Conservation (phyloP, 2,113 vertebrate species). For the Axis porcinus region DNA sequence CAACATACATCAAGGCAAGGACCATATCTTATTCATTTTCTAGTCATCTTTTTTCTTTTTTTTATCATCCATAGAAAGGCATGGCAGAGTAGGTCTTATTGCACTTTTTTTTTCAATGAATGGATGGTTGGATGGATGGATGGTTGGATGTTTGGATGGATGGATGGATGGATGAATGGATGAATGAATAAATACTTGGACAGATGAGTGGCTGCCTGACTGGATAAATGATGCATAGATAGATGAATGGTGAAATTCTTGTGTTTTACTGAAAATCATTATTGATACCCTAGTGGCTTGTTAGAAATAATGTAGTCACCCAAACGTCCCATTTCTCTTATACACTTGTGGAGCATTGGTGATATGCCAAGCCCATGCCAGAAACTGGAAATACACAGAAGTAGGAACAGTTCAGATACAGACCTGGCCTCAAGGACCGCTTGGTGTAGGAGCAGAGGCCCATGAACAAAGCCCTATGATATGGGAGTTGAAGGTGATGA, state of each 20-base stretch:
- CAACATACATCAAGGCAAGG: background rate
- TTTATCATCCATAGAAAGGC: conserved; percentile 3
- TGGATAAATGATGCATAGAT: conserved; percentile 6
- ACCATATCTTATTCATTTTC: conserved; percentile 19
- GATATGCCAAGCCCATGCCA: background rate
- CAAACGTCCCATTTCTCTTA: background rate
- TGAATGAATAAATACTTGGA: background rate
- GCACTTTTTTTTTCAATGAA: background rate
- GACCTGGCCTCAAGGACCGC: background rate
- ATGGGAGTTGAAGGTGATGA: background rate
- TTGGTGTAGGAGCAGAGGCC: background rate
- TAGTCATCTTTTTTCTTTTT: background rate
- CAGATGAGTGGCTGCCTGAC: background rate
- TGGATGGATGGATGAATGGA: background rate
- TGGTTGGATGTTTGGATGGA: background rate
- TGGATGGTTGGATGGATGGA: background rate
- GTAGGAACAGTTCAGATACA: background rate
- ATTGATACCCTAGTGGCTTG: background rate
- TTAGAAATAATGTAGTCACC: background rate
- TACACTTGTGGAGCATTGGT: background rate
- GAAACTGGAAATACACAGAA: background rate
- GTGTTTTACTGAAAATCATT: conserved; percentile 20
- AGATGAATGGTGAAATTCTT: conserved; percentile 28
- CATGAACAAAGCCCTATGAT: background rate
- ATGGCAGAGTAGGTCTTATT: conserved; percentile 14